Evolutionary conservation across 2,113 vertebrate genomes (phyloP).

Genomic region (Scomber japonicus): DNA sequence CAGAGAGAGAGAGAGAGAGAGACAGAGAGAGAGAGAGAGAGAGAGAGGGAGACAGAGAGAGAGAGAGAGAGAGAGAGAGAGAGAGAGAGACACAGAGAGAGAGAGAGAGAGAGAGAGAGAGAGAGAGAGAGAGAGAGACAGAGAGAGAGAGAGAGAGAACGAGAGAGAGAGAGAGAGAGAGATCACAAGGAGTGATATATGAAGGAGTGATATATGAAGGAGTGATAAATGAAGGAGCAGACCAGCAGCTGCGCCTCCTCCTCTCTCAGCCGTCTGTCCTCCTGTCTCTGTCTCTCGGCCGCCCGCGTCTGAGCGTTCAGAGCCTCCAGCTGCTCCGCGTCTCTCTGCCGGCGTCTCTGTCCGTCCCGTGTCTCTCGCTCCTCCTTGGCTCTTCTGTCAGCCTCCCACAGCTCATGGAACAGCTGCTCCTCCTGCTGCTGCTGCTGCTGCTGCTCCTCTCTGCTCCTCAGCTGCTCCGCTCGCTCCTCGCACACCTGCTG

Average conservation of each 20-base stretch:
- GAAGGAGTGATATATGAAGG: too few species aligned
- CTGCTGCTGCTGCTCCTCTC: slow-evolving; percentile 70
- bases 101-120: too few species aligned
- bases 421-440: slow-evolving; percentile 83
- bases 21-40: not conserved
- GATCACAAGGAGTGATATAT: too few species aligned
- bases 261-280: slow-evolving; percentile 74
- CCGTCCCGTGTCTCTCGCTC: slow-evolving; percentile 54
- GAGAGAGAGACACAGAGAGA: too few species aligned
- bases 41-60: too few species aligned
- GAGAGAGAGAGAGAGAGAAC: too few species aligned
- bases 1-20: not conserved
- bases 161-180: too few species aligned
- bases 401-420: slow-evolving; percentile 86
- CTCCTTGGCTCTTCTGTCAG: slow-evolving; percentile 87
- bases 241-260: slow-evolving; percentile 88
- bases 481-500: slow-evolving; percentile 81
- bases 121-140: too few species aligned
- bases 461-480: slow-evolving; percentile 84
- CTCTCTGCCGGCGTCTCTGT: slow-evolving; percentile 48
- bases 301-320: slow-evolving; percentile 78
- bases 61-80: too few species aligned
- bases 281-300: slow-evolving; percentile 63
- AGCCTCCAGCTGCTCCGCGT: slow-evolving; percentile 52
- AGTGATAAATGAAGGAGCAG: too few species aligned